Evolutionary conservation across 2,797 vertebrate genomes (phyloP), one percentile per base, ranked within the genome.

Genomic region (Macrochelys suwanniensis): DNA sequence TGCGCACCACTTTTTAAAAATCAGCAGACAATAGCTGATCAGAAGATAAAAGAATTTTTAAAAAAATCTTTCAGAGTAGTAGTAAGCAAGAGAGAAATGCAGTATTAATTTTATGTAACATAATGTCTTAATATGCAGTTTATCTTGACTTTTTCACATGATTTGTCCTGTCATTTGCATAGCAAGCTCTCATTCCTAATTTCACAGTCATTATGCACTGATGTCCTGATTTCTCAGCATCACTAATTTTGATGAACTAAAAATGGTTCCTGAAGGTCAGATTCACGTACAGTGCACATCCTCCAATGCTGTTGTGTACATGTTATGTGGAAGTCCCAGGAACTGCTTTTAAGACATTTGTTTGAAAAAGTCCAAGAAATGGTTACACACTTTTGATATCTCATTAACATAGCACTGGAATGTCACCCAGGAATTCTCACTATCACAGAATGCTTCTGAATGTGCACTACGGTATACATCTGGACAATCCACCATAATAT

Each of bases 131-230:
- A 99, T 99, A 99, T 98, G 99, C 98, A 98, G 98, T 98, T 99
- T 99, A 98, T 99, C 99, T 99, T 98, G 98, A 99, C 99, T 99
- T 99, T 99, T 99, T 98, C 99, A 99, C 99, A 99, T 98, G 99
- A 98, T 98, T 99, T 99, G 98, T 98, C 99, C 98, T 98, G 98
- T 98, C 98, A 99, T 99, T 99, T 99, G 99, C 99, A 99, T 99
- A 99, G 98, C 97, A 97, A 98, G 98, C 97, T 98, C 98, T 99
- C 98, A 98, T 98, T 99, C 99, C 99, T 99, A 99, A 99, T 99
- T 99, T 99, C 99, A 99, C 99, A 99, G 99, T 99, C 99, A 99
- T 99, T 99, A 99, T 99, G 99, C 99, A 99, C 98, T 98, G 98
- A 99, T 99, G 99, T 99, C 99, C 98, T 98, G 99, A 98, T 98